These are phyloP conservation scores for Diploscapter pachys DNA, from an alignment of 1,140 invertebrate genomes.

Conservation along the genomic window DNA sequence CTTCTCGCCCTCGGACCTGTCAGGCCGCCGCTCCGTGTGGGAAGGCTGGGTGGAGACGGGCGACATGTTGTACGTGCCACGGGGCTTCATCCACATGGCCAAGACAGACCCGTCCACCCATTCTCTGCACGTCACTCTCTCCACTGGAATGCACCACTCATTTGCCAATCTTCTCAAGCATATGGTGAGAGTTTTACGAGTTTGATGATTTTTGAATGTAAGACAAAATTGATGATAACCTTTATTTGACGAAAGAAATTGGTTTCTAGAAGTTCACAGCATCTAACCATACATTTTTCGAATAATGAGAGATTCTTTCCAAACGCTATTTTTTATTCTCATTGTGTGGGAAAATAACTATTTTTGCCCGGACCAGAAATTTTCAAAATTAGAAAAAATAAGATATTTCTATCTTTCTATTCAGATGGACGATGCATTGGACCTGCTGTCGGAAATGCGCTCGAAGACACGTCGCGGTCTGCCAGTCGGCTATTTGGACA, in stretches of 20 bases:
- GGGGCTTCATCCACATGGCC: slow-evolving; percentile 86
- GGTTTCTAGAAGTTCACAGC: no score
- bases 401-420: no score
- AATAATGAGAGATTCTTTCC: no score
- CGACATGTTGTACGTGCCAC: slow-evolving; percentile 82
- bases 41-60: slow-evolving; percentile 78
- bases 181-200: slow-evolving; percentile 67
- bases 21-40: slow-evolving; percentile 73
- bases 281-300: no score
- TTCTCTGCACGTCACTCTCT: slow-evolving; percentile 88
- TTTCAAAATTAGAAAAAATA: no score
- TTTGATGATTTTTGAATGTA: neutral
- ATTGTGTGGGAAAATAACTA: neutral
- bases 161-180: slow-evolving; percentile 87
- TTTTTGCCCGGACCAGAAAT: neutral
- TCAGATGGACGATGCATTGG: slow-evolving; percentile 65
- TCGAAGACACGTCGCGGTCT: slow-evolving; percentile 25
- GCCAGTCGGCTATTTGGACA: slow-evolving; percentile 35
- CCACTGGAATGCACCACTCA: slow-evolving; percentile 88
- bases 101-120: slow-evolving; percentile 78
- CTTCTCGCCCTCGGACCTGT: slow-evolving; percentile 72
- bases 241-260: no score
- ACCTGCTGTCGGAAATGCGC: slow-evolving; percentile 60
- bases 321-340: no score
- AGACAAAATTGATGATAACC: no score